Conservation (phyloP, 1,140 invertebrate species). For the Scaptomyza graminum region DNA sequence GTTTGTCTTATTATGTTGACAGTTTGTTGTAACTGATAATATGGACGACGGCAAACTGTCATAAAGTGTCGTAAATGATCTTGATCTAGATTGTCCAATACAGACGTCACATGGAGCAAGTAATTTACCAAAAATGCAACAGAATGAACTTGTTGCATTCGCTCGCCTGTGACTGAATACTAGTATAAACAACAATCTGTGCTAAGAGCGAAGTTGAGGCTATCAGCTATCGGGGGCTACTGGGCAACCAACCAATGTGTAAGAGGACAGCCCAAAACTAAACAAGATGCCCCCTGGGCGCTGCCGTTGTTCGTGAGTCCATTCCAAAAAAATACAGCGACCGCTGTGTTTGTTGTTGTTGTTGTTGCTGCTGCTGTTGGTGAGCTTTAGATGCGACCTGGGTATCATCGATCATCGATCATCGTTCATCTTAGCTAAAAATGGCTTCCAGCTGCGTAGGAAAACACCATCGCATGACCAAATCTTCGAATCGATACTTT, state of each 20-base stretch:
- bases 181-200: constrained; percentile 25
- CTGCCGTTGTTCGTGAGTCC: constrained; percentile 49
- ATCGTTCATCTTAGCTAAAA: constrained; percentile 64
- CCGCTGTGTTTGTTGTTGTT: constrained; percentile 23
- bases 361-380: no score
- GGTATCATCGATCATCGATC: constrained; percentile 81
- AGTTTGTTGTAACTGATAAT: constrained; percentile 74
- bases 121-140: constrained; percentile 75
- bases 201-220: constrained; percentile 20
- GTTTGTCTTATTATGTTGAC: constrained; percentile 64
- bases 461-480: constrained; percentile 83
- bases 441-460: constrained; percentile 81
- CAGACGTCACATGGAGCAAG: constrained; percentile 71
- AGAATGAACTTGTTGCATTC: constrained; percentile 71
- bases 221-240: constrained; percentile 7
- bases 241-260: constrained; percentile 46
- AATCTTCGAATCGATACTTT: constrained; percentile 72
- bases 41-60: constrained; percentile 61
- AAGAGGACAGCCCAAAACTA: constrained; percentile 72
- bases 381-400: constrained; percentile 55
- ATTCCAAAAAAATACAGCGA: constrained; percentile 47
- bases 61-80: constrained; percentile 72
- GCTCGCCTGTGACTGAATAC: constrained; percentile 2
- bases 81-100: constrained; percentile 79
- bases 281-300: constrained; percentile 76